These are phyloP conservation scores for Dastarcus helophoroides DNA, from an alignment of 2,888 invertebrate genomes.

Conservation along the genomic window DNA sequence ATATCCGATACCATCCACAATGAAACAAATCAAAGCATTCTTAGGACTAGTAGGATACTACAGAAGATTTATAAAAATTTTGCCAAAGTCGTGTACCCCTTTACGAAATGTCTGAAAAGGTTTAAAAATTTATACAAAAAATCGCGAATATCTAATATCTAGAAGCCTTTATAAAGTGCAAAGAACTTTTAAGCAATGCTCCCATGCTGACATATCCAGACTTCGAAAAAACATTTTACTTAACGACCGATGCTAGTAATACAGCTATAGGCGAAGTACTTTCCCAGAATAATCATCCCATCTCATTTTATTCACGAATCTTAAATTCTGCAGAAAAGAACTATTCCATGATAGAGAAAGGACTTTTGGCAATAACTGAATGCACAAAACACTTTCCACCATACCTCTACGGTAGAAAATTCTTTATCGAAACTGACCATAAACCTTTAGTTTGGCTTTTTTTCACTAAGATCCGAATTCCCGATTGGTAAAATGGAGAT, in stretches of 20 bases:
- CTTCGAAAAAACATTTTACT: constrained; percentile 15
- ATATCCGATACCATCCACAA: constrained; percentile 15
- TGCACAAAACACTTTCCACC: constrained; percentile 19
- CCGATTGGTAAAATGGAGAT: constrained; percentile 10
- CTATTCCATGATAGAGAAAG: constrained; percentile 17
- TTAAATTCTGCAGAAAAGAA: constrained; percentile 17
- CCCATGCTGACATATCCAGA: constrained; percentile 17
- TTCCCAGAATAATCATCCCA: constrained; percentile 14
- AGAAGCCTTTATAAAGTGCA: constrained; percentile 15
- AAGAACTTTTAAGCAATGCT: constrained; percentile 16
- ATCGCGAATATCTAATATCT: constrained; percentile 10
- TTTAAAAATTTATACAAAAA: constrained; percentile 9
- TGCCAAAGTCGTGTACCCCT: constrained; percentile 14
- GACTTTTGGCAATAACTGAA: constrained; percentile 16
- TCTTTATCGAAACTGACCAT: constrained; percentile 16
- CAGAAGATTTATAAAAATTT: constrained; percentile 13
- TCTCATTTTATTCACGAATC: constrained; percentile 15
- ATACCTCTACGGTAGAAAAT: constrained; percentile 16
- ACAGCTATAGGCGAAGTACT: constrained; percentile 15
- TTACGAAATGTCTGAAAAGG: constrained; percentile 16
- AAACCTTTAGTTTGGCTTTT: constrained; percentile 17
- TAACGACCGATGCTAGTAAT: constrained; percentile 17
- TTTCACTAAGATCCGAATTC: constrained; percentile 14
- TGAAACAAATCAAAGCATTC: constrained; percentile 17
- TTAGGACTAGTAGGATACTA: constrained; percentile 14